phyloP scores from a whole-genome alignment of 1,140 invertebrate genomes.

The Euwallacea similis region DNA sequence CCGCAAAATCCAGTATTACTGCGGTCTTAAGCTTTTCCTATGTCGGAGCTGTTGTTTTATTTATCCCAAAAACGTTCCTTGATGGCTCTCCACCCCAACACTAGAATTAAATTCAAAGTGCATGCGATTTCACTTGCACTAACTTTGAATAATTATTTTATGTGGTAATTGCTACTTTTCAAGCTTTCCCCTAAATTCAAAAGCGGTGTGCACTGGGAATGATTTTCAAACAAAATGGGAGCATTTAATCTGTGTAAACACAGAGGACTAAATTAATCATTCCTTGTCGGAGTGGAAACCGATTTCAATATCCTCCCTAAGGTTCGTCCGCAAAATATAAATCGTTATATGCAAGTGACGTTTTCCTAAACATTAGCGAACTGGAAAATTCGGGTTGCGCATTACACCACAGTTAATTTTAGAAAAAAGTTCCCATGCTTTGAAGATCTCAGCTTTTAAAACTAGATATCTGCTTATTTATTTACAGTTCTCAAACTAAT shows the following conservation, averaged over 20 bases:
- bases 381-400: too few species aligned
- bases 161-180: too few species aligned
- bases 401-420: too few species aligned
- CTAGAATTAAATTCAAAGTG: too few species aligned
- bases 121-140: too few species aligned
- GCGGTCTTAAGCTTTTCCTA: slow-evolving; percentile 3
- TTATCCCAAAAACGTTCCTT: too few species aligned
- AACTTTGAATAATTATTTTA: too few species aligned
- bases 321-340: slow-evolving; percentile 3
- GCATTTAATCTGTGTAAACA: slow-evolving; percentile 1
- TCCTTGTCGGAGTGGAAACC: slow-evolving; percentile 5
- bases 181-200: neutral
- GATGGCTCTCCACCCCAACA: too few species aligned
- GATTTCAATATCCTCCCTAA: slow-evolving; percentile 3
- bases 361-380: neutral
- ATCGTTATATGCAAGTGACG: neutral
- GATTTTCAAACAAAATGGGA: slow-evolving; percentile 3
- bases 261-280: slow-evolving; percentile 7
- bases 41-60: neutral
- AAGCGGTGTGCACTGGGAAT: neutral
- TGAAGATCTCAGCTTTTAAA: too few species aligned
- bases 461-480: too few species aligned
- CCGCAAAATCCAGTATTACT: slow-evolving; percentile 13
- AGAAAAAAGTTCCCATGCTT: too few species aligned
- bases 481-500: too few species aligned